Percentiles rank a stretch among this genome's conserved stretches.
Conservation (phyloP, 2,888 invertebrate species). For the Cataglyphis livida region DNA sequence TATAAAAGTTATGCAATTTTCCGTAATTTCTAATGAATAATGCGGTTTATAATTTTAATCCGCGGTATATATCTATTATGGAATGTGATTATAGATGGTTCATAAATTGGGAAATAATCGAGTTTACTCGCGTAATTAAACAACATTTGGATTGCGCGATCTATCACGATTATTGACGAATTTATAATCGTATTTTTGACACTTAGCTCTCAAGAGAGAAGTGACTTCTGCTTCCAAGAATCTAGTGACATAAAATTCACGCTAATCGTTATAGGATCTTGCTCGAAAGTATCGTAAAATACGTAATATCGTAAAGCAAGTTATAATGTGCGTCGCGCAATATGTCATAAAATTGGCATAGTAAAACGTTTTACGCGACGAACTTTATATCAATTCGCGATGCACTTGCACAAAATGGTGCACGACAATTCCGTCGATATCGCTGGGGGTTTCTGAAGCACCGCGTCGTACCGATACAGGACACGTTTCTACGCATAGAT, state of each 20-base stretch:
- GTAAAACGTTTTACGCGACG: not conserved
- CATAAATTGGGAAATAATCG: not conserved
- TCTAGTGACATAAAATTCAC: not conserved
- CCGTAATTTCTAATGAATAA: not conserved
- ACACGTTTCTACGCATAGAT: slow-evolving; percentile 22
- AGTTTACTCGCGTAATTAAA: not conserved
- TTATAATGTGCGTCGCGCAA: not conserved
- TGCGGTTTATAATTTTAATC: not conserved
- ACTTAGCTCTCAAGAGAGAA: not conserved
- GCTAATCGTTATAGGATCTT: not conserved
- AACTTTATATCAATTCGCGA: not conserved
- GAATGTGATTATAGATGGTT: not conserved
- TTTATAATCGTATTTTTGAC: not conserved
- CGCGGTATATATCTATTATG: not conserved
- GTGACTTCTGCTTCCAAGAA: not conserved
- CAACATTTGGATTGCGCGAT: not conserved
- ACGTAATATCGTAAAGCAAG: not conserved
- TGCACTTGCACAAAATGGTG: not conserved
- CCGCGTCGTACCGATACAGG: not conserved
- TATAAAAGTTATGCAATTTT: not conserved
- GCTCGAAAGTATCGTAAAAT: not conserved
- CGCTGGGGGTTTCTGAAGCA: not conserved
- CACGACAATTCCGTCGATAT: not conserved
- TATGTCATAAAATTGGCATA: not conserved
- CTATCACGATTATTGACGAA: not conserved